These are phyloP conservation scores for Malurus leucopterus DNA, from an alignment of 2,797 vertebrate genomes.

Conservation along the genomic window DNA sequence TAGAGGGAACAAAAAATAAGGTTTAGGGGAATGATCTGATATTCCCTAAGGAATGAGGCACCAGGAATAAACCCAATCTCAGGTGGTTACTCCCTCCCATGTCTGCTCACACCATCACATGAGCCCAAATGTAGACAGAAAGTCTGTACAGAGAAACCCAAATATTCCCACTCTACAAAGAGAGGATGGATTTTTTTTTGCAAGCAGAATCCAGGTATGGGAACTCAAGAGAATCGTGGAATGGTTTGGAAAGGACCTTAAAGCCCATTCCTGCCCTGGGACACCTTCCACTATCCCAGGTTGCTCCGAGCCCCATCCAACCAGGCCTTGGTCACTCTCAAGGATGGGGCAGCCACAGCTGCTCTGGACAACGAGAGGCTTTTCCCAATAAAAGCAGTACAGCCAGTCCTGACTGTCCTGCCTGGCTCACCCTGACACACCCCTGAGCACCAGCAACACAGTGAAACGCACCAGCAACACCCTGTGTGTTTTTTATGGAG, in stretches of 20 bases:
- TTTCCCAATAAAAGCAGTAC: background rate
- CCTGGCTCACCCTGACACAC: too few relatives aligned
- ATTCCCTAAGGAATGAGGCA: background rate
- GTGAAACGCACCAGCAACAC: accelerated
- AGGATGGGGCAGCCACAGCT: background rate
- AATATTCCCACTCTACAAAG: background rate
- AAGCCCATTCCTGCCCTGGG: background rate
- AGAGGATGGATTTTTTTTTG: background rate
- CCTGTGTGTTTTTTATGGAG: background rate
- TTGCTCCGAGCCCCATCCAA: accelerated
- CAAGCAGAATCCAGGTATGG: background rate
- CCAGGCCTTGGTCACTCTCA: background rate
- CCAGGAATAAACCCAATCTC: background rate
- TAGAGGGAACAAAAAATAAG: background rate
- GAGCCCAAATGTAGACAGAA: background rate
- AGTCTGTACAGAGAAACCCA: background rate
- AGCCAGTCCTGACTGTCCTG: background rate
- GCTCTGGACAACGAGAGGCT: background rate
- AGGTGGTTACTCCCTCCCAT: background rate
- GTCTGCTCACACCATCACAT: background rate
- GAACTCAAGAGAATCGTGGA: background rate
- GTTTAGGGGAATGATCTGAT: accelerated
- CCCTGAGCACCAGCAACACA: accelerated
- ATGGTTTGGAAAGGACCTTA: background rate
- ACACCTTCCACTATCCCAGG: background rate